These are phyloP conservation scores for Artemisiospiza belli DNA, from an alignment of 2,113 vertebrate species.

Conservation along the genomic window DNA sequence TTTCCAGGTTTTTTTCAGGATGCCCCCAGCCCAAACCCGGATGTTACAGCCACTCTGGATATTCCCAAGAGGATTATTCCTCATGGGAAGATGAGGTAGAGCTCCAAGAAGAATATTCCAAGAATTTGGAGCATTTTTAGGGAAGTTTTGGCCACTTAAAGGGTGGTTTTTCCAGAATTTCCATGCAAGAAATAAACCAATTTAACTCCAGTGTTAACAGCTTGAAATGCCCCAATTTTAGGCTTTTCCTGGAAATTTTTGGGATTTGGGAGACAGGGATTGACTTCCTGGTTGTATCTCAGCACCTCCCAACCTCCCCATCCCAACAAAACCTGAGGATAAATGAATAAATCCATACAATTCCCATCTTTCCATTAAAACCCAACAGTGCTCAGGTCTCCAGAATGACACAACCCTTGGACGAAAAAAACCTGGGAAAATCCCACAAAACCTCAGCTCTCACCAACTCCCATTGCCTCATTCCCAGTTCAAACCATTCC, in stretches of 20 bases:
- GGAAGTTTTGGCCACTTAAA: background rate
- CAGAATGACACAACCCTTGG: fast-evolving
- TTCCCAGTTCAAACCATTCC: background rate
- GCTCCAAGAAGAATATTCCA: background rate
- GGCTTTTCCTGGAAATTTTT: background rate
- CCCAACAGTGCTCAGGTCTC: fast-evolving
- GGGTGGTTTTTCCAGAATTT: background rate
- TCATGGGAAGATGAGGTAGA: background rate
- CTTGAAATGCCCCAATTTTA: background rate
- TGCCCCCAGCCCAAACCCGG: background rate
- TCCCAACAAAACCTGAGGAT: fast-evolving
- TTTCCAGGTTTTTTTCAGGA: background rate
- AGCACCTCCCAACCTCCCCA: background rate
- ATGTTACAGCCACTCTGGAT: background rate
- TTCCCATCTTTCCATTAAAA: background rate
- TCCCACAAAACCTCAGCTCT: background rate
- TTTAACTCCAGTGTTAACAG: fast-evolving
- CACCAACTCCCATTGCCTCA: background rate
- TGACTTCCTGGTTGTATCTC: background rate
- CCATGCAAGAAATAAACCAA: fast-evolving
- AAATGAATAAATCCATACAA: background rate
- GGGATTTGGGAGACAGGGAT: background rate
- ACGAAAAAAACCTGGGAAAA: fast-evolving
- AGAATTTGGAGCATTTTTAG: background rate
- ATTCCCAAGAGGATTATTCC: background rate